phyloP scores from a whole-genome alignment of 2,888 invertebrate species.

The Acronicta leporina region DNA sequence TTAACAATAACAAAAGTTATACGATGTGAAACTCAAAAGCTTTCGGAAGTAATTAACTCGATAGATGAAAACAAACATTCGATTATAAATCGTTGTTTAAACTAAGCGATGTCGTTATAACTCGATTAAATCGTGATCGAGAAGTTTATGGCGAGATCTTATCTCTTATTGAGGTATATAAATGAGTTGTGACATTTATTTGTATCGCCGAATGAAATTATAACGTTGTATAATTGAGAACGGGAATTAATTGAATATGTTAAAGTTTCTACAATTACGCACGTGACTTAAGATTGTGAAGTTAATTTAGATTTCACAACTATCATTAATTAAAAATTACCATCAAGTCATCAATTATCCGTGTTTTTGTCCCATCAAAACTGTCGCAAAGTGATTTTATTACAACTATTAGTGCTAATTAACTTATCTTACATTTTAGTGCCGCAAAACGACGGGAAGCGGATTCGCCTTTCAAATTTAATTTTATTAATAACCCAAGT shows the following conservation, averaged over 20 bases:
- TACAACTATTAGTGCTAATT: slow-evolving; percentile 35
- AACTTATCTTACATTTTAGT: slow-evolving; percentile 26
- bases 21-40: slow-evolving; percentile 28
- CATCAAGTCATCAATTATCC: slow-evolving; percentile 36
- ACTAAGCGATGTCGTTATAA: slow-evolving; percentile 47
- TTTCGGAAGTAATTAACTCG: slow-evolving; percentile 47
- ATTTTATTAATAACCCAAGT: slow-evolving; percentile 33
- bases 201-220: slow-evolving; percentile 36
- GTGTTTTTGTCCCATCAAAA: slow-evolving; percentile 13
- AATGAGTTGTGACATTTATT: slow-evolving; percentile 49
- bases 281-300: slow-evolving; percentile 6
- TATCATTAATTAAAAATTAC: slow-evolving; percentile 36
- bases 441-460: slow-evolving; percentile 52
- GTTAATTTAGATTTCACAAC: slow-evolving; percentile 24
- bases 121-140: slow-evolving; percentile 50
- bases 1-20: slow-evolving; percentile 29
- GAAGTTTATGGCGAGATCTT: slow-evolving; percentile 45
- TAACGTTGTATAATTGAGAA: slow-evolving; percentile 19
- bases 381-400: slow-evolving; percentile 34
- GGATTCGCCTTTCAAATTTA: slow-evolving; percentile 44
- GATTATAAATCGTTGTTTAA: slow-evolving; percentile 45
- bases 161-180: slow-evolving; percentile 47
- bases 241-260: slow-evolving; percentile 8
- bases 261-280: slow-evolving; percentile 5
- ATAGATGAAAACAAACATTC: slow-evolving; percentile 47